Conservation (phyloP, 2,797 vertebrate species). For the Microhierax caerulescens region DNA sequence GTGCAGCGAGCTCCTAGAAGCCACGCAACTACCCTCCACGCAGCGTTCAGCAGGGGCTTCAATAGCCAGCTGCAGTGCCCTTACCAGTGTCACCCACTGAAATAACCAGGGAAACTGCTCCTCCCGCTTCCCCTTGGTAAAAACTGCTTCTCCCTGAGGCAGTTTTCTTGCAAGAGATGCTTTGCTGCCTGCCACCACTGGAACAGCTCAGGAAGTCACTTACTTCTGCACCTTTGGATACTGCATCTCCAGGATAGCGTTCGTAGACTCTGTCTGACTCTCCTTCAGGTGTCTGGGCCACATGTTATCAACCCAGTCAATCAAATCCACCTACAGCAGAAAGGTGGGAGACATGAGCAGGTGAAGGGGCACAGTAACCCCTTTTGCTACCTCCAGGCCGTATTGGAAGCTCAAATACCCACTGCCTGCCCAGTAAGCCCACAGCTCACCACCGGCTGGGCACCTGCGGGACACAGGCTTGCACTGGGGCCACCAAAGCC, state of each 20-base stretch:
- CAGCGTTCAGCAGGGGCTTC: background rate
- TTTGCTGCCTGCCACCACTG: background rate
- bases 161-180: background rate
- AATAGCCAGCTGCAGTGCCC: background rate
- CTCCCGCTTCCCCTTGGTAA: background rate
- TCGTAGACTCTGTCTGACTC: constrained; percentile 94
- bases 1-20: rapidly evolving
- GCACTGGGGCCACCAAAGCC: background rate
- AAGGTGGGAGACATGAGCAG: background rate
- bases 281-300: constrained; percentile 98
- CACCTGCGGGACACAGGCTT: background rate
- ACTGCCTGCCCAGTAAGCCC: background rate
- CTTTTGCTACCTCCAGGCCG: background rate
- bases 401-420: background rate
- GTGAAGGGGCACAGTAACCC: background rate
- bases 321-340: constrained; percentile 88
- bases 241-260: constrained; percentile 96
- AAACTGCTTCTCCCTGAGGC: background rate
- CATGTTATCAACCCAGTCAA: constrained; percentile 99
- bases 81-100: background rate
- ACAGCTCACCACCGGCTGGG: rapidly evolving
- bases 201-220: constrained; percentile 62
- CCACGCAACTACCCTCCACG: background rate
- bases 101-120: background rate
- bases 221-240: constrained; percentile 99